A percentile compares a stretch with the other conserved stretches of the same genome.
Evolutionary conservation across 1,140 invertebrate species (phyloP).

Genomic region (Orussus abietinus): DNA sequence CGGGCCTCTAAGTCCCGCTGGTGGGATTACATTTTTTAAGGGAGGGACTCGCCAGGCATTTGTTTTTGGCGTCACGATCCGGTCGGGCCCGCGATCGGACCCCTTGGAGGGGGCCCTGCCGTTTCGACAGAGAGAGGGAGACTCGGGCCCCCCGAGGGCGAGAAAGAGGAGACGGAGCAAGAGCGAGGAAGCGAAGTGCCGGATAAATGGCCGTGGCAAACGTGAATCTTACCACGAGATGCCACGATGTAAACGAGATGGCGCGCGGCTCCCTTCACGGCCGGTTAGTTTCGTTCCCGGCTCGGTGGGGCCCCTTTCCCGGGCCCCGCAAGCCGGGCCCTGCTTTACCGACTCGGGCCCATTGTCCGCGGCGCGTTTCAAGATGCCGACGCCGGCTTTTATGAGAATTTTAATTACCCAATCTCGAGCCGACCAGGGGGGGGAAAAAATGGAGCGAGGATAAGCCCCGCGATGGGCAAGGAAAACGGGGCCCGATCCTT

Average conservation of each 20-base stretch:
- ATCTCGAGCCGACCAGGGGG: slow-evolving; percentile 25
- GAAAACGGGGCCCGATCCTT: no score
- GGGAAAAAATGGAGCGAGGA: no score
- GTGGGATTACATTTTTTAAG: no score
- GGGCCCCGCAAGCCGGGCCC: slow-evolving; percentile 11
- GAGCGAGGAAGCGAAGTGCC: slow-evolving; percentile 4
- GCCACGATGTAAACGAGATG: slow-evolving; percentile 30
- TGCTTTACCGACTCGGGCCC: slow-evolving; percentile 16
- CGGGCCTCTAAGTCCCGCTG: no score
- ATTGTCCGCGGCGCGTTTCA: slow-evolving; percentile 32
- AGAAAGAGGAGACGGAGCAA: slow-evolving; percentile 23
- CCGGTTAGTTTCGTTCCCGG: slow-evolving; percentile 17
- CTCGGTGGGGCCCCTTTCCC: slow-evolving; percentile 10
- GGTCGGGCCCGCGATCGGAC: slow-evolving; percentile 6
- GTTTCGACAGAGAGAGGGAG: slow-evolving; percentile 27
- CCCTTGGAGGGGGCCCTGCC: slow-evolving; percentile 20
- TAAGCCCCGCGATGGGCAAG: no score
- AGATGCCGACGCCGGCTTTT: slow-evolving; percentile 32
- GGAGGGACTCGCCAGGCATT: no score
- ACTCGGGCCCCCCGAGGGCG: slow-evolving; percentile 7
- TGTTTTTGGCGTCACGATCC: no score
- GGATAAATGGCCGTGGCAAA: no score
- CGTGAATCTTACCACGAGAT: slow-evolving; percentile 20
- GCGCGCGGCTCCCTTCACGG: slow-evolving; percentile 29
- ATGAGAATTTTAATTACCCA: slow-evolving; percentile 44